Evolutionary conservation across 2,797 vertebrate genomes (phyloP), one percentile per base, ranked within the genome.

Genomic region (Phoeniculus purpureus): DNA sequence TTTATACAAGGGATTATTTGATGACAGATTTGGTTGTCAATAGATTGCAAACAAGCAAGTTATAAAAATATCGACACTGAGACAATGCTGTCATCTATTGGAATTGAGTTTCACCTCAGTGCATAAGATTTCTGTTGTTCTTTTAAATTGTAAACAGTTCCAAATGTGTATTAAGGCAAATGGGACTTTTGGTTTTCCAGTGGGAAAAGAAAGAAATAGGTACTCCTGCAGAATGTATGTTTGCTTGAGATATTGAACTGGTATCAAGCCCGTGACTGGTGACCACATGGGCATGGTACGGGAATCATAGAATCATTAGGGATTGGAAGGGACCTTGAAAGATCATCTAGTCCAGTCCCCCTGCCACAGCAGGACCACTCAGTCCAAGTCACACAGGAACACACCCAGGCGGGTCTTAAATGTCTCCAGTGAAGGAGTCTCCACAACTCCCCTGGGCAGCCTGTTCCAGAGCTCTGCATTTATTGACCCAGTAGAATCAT

Each of bases 171-270:
- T 26, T 32, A 43, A 58, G 29, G 26, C 66, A 76, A 68, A 65
- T 18, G 7, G 8, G 21, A 61, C 67, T 43, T 64, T 65, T n/a
- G 55, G 43, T n/a, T 1, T 74, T 60, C 7, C 32, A 18, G 20
- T 7, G 8, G 43, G 20, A 40, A 71, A 37, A 48, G 12, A 62
- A 45, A 8, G 19, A 25, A 51, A 54, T 59, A 54, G 54, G 4
- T 16, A 10, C 5, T 25, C 51, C 29, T 58, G 5, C 16, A 54
- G 23, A 43, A n/a, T 1, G 0, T 7, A 18, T 0, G 2, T 23
- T 9, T 77, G 0, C 59, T 45, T 81, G 47, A 60, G 43, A 10
- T 45, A 12, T 15, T 60, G 54, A 50, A 27, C 9, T 34, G 22
- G 3, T 55, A 7, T 12, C 15, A 11, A 67, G 15, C 20, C 31